These are phyloP conservation scores for Cygnus olor DNA, from an alignment of 2,797 vertebrate species.

Conservation along the genomic window DNA sequence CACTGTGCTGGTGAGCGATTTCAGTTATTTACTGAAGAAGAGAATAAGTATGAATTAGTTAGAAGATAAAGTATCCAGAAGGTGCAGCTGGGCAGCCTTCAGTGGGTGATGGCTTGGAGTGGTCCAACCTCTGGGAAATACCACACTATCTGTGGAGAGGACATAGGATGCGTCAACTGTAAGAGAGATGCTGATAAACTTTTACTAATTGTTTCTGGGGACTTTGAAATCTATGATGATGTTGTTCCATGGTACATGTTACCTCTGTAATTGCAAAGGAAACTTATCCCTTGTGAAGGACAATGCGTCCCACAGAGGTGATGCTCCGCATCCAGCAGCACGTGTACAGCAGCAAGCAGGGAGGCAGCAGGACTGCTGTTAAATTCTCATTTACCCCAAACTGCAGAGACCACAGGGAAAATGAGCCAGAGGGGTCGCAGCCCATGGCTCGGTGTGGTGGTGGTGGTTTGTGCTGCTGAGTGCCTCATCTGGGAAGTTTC, in stretches of 20 bases:
- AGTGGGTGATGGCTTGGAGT: neutral
- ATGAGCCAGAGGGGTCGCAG: neutral
- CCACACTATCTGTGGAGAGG: neutral
- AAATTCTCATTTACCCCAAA: constrained; percentile 22
- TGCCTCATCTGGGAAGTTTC: neutral
- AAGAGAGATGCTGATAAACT: constrained; percentile 29
- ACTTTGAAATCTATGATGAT: constrained; percentile 35
- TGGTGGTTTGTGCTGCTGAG: neutral
- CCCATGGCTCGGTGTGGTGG: fast-evolving
- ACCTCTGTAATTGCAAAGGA: constrained; percentile 31
- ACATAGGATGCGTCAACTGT: neutral
- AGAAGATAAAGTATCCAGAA: neutral
- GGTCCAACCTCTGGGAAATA: neutral
- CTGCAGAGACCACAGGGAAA: neutral
- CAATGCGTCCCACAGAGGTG: neutral
- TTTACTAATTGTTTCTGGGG: constrained; percentile 46
- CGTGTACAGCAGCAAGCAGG: constrained; percentile 4
- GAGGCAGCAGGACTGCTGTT: constrained; percentile 8
- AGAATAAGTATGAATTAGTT: constrained; percentile 33
- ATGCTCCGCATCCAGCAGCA: neutral
- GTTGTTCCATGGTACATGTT: constrained; percentile 38
- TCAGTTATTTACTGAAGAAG: constrained; percentile 33
- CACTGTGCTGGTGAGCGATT: neutral
- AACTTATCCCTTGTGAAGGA: neutral
- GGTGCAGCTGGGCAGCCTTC: neutral